Conservation (phyloP, 2,113 vertebrate genomes). For the Microcebus jonahi region DNA sequence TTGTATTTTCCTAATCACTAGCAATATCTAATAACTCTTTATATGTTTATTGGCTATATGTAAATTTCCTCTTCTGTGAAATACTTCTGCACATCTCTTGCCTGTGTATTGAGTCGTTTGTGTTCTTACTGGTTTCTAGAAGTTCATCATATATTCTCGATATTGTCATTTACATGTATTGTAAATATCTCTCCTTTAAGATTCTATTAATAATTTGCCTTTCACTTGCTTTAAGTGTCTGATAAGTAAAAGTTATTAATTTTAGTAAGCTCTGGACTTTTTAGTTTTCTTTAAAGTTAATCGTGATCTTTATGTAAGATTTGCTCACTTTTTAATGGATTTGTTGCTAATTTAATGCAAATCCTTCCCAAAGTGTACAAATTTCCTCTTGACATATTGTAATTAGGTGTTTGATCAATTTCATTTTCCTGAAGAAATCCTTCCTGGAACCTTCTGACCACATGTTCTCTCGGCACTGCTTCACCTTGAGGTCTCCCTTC, state of each 20-base stretch:
- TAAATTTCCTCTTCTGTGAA: background rate
- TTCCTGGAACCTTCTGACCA: background rate
- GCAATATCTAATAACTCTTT: background rate
- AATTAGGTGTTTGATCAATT: background rate
- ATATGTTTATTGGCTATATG: background rate
- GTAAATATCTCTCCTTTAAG: background rate
- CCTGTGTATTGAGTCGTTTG: background rate
- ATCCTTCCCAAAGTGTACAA: background rate
- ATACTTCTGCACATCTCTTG: background rate
- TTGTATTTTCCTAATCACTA: background rate
- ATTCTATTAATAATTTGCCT: background rate
- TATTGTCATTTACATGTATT: background rate
- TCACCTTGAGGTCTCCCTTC: background rate
- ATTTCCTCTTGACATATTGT: background rate
- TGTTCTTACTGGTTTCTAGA: background rate
- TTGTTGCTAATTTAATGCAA: constrained; percentile 4
- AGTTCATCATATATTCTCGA: background rate
- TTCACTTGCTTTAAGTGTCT: background rate
- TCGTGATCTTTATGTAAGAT: background rate
- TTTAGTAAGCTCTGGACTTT: background rate
- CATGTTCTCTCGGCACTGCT: background rate
- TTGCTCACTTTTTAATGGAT: background rate
- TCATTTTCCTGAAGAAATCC: background rate
- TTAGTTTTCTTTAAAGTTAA: background rate
- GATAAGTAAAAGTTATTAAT: background rate